Percentiles rank a stretch among this genome's conserved stretches.
phyloP scores from a whole-genome alignment of 2,113 vertebrate genomes.

The Dicerorhinus sumatrensis region DNA sequence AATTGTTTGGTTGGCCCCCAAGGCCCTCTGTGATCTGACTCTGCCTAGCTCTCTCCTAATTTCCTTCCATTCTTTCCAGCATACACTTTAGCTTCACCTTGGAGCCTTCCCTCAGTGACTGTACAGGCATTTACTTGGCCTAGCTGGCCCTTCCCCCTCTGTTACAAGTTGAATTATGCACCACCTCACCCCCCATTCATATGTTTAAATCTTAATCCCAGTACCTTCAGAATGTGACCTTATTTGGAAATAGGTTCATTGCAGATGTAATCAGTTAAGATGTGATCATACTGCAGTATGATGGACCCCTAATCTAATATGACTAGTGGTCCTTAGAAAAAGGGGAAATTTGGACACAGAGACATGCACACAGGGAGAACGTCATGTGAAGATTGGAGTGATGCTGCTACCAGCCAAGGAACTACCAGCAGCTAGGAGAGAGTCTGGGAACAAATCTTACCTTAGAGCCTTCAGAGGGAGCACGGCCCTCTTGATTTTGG shows the following conservation, averaged over 20 bases:
- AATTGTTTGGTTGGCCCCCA: not conserved
- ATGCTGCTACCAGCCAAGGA: not conserved
- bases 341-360: not conserved
- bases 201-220: not conserved
- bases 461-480: not conserved
- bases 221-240: not conserved
- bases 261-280: not conserved
- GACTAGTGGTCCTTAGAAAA: not conserved
- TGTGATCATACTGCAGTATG: not conserved
- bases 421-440: not conserved
- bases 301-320: not conserved
- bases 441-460: not conserved
- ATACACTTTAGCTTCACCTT: not conserved
- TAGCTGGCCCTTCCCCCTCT: not conserved
- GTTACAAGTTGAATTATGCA: not conserved
- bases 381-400: not conserved
- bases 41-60: not conserved
- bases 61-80: not conserved
- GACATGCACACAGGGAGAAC: rapidly evolving
- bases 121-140: not conserved
- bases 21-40: not conserved
- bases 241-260: not conserved
- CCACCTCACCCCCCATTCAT: not conserved
- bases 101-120: not conserved
- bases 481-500: not conserved